Evolutionary conservation across 2,113 vertebrate species (phyloP).

Genomic region (Paedocypris sp.): DNA sequence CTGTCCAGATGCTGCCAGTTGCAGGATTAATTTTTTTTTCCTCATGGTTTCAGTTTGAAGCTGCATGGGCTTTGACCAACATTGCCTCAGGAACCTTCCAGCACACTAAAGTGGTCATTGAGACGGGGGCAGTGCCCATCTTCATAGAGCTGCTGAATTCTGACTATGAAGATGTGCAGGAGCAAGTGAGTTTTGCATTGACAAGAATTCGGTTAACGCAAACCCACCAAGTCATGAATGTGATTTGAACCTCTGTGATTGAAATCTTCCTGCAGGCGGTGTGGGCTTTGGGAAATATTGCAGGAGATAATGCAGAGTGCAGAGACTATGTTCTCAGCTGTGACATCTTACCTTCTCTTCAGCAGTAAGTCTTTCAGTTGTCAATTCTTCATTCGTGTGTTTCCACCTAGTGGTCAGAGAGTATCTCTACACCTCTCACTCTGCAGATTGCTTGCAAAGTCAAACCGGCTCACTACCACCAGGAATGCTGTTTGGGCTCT

Average conservation of each 20-base stretch:
- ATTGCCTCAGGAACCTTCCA: constrained; percentile 87
- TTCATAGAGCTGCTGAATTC: constrained; percentile 85
- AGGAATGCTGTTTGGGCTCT: constrained; percentile 88
- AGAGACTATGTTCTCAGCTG: constrained; percentile 87
- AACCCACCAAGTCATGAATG: background rate
- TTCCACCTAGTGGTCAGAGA: background rate
- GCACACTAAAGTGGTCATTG: constrained; percentile 87
- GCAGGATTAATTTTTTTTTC: no score
- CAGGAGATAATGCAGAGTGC: constrained; percentile 87
- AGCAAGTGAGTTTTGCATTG: constrained; percentile 65
- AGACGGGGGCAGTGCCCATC: constrained; percentile 85
- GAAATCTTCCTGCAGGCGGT: constrained; percentile 66
- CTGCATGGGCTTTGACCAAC: constrained; percentile 87
- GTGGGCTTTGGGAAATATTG: constrained; percentile 88
- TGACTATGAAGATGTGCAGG: constrained; percentile 85
- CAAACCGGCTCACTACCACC: constrained; percentile 80
- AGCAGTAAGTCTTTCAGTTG: constrained; percentile 78
- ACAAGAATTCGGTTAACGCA: background rate
- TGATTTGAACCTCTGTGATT: background rate
- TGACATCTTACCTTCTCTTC: constrained; percentile 78
- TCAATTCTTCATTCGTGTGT: no score
- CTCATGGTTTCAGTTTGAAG: constrained; percentile 68
- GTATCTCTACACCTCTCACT: background rate
- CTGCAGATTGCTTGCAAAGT: constrained; percentile 73
- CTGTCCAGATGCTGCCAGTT: no score